These are phyloP conservation scores for Ctenosaura bakeri DNA, from an alignment of 2,797 vertebrate genomes.

Conservation along the genomic window DNA sequence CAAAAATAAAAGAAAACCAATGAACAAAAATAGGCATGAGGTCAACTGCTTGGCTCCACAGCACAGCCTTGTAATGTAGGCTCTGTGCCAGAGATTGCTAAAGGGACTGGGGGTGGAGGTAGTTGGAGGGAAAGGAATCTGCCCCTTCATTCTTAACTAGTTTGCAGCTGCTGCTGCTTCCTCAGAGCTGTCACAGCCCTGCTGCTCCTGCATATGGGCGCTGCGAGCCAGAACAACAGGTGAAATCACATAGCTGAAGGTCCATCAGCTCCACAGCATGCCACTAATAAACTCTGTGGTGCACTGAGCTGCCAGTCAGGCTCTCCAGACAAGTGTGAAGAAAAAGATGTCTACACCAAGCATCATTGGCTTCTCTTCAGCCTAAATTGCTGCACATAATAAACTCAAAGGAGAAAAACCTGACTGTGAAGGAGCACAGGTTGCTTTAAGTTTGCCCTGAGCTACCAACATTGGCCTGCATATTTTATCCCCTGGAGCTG, in stretches of 20 bases:
- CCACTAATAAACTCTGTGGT: background rate
- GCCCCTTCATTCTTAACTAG: accelerated
- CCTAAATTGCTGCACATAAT: background rate
- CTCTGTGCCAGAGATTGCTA: background rate
- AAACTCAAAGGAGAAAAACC: background rate
- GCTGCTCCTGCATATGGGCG: accelerated
- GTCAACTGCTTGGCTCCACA: background rate
- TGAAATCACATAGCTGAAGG: slow-evolving; percentile 23
- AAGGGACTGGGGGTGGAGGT: accelerated
- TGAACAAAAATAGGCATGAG: slow-evolving; percentile 4
- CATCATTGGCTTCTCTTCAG: background rate
- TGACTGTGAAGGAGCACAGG: background rate
- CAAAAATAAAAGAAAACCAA: slow-evolving; percentile 11
- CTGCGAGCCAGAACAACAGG: background rate
- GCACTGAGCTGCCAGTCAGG: accelerated
- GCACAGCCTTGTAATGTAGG: background rate
- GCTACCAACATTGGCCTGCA: background rate
- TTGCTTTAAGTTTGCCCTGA: background rate
- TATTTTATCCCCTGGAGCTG: background rate
- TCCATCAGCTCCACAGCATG: background rate
- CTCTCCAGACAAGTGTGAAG: too few species aligned
- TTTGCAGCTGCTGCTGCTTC: slow-evolving; percentile 30
- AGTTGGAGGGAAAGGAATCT: background rate
- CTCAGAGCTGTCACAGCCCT: background rate
- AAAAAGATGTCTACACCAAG: background rate